Conservation (phyloP, 2,888 invertebrate species). For the Drosophila pseudotakahashii region DNA sequence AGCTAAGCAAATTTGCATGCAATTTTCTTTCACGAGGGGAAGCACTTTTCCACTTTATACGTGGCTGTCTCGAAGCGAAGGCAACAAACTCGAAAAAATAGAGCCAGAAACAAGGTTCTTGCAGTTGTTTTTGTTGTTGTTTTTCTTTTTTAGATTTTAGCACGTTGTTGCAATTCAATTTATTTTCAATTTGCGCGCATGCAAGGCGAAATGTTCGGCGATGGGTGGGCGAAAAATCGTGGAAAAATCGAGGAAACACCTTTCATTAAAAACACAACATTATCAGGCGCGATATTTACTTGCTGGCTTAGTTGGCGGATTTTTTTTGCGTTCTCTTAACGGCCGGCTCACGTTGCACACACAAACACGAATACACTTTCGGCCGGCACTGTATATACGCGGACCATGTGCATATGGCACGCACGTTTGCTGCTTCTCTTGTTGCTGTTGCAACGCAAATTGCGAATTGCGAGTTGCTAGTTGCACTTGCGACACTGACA, state of each 20-base stretch:
- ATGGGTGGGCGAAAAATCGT: not conserved
- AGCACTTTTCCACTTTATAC: slow-evolving; percentile 54
- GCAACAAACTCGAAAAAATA: slow-evolving; percentile 15
- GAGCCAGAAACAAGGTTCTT: slow-evolving; percentile 25
- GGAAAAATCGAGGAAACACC: slow-evolving; percentile 29
- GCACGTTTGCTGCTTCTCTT: slow-evolving; percentile 63
- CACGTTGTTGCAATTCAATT: slow-evolving; percentile 73
- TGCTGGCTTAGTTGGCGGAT: slow-evolving; percentile 9
- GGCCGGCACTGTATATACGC: slow-evolving; percentile 20
- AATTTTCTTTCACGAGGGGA: slow-evolving; percentile 51
- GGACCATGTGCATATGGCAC: slow-evolving; percentile 41
- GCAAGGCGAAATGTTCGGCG: slow-evolving; percentile 39
- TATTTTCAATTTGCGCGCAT: slow-evolving; percentile 77
- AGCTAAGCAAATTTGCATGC: slow-evolving; percentile 68
- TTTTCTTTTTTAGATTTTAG: slow-evolving; percentile 54
- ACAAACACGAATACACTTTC: slow-evolving; percentile 29
- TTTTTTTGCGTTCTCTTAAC: slow-evolving; percentile 50
- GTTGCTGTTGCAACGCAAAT: slow-evolving; percentile 50
- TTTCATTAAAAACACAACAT: slow-evolving; percentile 71
- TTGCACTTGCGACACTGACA: slow-evolving; percentile 44
- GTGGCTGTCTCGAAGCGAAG: slow-evolving; percentile 19
- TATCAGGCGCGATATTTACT: slow-evolving; percentile 61
- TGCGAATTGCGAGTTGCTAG: slow-evolving; percentile 26
- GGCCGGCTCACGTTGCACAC: slow-evolving; percentile 55
- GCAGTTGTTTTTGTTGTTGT: slow-evolving; percentile 30